phyloP scores from a whole-genome alignment of 2,888 invertebrate genomes.

The Drosophila ustulata region DNA sequence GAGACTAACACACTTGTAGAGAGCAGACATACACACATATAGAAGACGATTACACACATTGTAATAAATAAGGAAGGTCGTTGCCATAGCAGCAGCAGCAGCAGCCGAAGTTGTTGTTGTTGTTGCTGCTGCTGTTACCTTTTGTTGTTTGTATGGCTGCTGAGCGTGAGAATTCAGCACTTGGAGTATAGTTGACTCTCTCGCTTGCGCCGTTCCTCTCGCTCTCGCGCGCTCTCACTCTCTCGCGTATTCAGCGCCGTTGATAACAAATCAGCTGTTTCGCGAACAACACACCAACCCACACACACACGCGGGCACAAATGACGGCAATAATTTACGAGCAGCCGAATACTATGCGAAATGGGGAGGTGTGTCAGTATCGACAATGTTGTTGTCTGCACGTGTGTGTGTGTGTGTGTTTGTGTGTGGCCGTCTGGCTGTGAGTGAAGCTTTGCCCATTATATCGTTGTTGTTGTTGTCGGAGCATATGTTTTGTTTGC shows the following conservation, averaged over 20 bases:
- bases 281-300: slow-evolving; percentile 32
- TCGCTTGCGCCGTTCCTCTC: slow-evolving; percentile 15
- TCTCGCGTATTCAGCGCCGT: slow-evolving; percentile 61
- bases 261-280: slow-evolving; percentile 79
- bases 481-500: slow-evolving; percentile 73
- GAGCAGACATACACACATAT: slow-evolving; percentile 39
- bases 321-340: slow-evolving; percentile 53
- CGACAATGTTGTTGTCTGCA: slow-evolving; percentile 34
- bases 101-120: slow-evolving; percentile 39
- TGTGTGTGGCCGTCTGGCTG: slow-evolving; percentile 57
- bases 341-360: slow-evolving; percentile 47
- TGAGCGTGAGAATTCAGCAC: slow-evolving; percentile 68
- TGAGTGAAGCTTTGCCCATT: slow-evolving; percentile 57
- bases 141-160: slow-evolving; percentile 47
- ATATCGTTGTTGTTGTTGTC: slow-evolving; percentile 30
- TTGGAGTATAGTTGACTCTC: slow-evolving; percentile 25
- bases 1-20: slow-evolving; percentile 36
- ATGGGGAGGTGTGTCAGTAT: slow-evolving; percentile 73
- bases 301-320: slow-evolving; percentile 10
- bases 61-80: slow-evolving; percentile 83
- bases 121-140: slow-evolving; percentile 24
- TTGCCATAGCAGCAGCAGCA: slow-evolving; percentile 81
- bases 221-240: slow-evolving; percentile 4
- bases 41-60: slow-evolving; percentile 72
- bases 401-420: slow-evolving; percentile 34